phyloP scores from a whole-genome alignment of 2,888 invertebrate species.

The Coelinius sp. region DNA sequence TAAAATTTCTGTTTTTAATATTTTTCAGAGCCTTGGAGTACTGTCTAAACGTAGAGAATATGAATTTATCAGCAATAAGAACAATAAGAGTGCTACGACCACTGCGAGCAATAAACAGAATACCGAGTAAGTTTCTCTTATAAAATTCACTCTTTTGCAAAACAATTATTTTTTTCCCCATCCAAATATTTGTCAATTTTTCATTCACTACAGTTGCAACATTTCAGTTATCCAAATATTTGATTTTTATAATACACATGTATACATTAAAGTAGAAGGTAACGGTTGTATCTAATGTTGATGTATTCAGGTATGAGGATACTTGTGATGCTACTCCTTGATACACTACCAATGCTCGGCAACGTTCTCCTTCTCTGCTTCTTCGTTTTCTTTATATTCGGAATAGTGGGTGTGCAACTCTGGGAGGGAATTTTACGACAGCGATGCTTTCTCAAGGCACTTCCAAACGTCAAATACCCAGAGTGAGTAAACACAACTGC shows the following conservation, averaged over 20 bases:
- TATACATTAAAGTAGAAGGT: neutral
- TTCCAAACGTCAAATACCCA: conserved; percentile 80
- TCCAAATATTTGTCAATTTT: neutral
- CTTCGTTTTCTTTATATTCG: conserved; percentile 99
- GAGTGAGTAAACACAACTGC: conserved; percentile 77
- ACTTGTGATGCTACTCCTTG: conserved; percentile 96
- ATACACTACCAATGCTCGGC: conserved; percentile 99
- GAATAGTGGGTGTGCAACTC: conserved; percentile 98
- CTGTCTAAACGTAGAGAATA: conserved; percentile 94
- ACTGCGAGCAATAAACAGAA: conserved; percentile 97
- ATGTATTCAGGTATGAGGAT: conserved; percentile 92
- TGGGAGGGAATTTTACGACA: conserved; percentile 99
- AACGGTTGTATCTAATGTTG: conserved; percentile 31
- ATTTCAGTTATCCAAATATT: conserved; percentile 1
- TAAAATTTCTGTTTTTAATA: neutral
- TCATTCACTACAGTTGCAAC: neutral
- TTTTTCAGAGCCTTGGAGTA: conserved; percentile 85
- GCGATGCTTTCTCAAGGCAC: conserved; percentile 87
- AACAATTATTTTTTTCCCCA: neutral
- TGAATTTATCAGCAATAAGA: conserved; percentile 97
- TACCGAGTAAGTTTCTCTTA: conserved; percentile 89
- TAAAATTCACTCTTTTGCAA: neutral
- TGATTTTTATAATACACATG: neutral
- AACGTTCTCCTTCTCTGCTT: conserved; percentile 98
- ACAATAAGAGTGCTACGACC: conserved; percentile 98